phyloP scores from a whole-genome alignment of 2,113 vertebrate species.

The Oncorhynchus masou region DNA sequence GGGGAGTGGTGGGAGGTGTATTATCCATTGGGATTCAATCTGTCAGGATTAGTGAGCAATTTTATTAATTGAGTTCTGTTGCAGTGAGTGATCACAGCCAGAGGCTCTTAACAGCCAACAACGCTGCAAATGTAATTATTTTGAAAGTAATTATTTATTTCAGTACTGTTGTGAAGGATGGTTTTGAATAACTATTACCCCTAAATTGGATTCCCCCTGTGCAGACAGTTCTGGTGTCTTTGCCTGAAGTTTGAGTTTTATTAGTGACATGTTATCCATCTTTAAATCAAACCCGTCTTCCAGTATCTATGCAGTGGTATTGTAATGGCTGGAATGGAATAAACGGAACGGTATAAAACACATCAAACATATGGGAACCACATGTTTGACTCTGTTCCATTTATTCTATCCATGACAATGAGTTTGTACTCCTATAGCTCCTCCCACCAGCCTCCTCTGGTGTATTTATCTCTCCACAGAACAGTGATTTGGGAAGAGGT shows the following conservation, averaged over 20 bases:
- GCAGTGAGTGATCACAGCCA: conserved; percentile 59
- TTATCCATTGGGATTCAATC: conserved; percentile 53
- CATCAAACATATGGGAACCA: no score
- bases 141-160: conserved; percentile 61
- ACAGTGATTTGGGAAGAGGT: neutral
- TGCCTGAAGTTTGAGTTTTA: conserved; percentile 22
- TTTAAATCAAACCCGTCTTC: neutral
- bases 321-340: neutral
- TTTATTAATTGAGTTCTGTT: conserved; percentile 66
- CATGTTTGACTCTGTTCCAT: no score
- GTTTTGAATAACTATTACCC: conserved; percentile 26
- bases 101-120: conserved; percentile 60
- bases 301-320: neutral
- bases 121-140: conserved; percentile 67
- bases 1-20: conserved; percentile 31
- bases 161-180: conserved; percentile 34
- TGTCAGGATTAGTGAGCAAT: conserved; percentile 52
- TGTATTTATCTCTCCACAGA: neutral
- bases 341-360: no score
- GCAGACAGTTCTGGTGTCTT: conserved; percentile 14
- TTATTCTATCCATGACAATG: no score
- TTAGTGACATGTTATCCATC: neutral
- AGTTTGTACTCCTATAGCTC: no score
- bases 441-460: neutral
- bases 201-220: conserved; percentile 10